Evolutionary conservation across 2,797 vertebrate genomes (phyloP).

Genomic region (Rhynchonycteris naso): DNA sequence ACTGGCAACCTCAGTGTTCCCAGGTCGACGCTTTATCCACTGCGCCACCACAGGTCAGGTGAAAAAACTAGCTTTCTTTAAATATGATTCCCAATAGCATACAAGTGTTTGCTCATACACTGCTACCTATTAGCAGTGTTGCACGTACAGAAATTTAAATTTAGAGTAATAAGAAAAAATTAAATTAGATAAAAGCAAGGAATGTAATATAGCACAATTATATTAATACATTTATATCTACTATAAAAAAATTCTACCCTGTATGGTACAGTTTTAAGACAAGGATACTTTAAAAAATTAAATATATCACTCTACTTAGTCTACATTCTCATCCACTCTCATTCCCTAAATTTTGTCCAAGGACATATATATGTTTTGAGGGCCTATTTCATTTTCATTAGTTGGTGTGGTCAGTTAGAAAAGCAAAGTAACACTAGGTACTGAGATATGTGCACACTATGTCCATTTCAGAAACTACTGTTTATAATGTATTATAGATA

Average conservation of each 20-base stretch:
- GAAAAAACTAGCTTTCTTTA: slow-evolving; percentile 44
- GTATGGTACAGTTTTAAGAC: not conserved
- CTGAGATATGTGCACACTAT: not conserved
- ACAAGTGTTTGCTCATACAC: not conserved
- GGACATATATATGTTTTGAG: not conserved
- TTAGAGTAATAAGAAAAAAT: not conserved
- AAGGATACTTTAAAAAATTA: not conserved
- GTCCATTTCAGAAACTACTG: not conserved
- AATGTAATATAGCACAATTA: not conserved
- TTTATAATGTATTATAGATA: slow-evolving; percentile 37
- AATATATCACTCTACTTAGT: not conserved
- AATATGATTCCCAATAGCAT: not conserved
- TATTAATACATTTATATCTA: not conserved
- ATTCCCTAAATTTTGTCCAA: slow-evolving; percentile 16
- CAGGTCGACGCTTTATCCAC: too few relatives aligned
- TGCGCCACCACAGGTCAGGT: too few relatives aligned
- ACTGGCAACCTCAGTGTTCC: too few relatives aligned
- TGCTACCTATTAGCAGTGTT: not conserved
- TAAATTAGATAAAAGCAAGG: not conserved
- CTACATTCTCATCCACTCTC: not conserved
- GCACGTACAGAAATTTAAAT: slow-evolving; percentile 20
- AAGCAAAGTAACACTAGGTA: slow-evolving; percentile 25
- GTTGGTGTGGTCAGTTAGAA: not conserved
- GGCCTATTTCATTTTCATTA: slow-evolving; percentile 3
- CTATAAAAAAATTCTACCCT: not conserved